Conservation (phyloP, 2,797 vertebrate species). For the Cercopithecus neglectus region DNA sequence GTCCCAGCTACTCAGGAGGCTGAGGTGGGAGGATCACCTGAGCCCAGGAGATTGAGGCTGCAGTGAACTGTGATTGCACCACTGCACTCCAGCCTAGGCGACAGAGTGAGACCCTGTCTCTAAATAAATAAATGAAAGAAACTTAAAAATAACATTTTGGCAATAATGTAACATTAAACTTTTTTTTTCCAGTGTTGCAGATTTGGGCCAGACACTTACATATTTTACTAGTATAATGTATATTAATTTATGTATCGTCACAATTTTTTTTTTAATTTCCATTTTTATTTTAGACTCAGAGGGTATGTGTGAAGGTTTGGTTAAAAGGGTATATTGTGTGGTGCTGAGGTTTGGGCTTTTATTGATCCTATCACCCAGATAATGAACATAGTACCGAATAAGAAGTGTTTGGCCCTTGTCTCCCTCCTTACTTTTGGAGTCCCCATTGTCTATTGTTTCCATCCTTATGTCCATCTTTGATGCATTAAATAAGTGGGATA, state of each 20-base stretch:
- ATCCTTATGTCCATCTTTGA: neutral
- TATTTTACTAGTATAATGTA: constrained; percentile 20
- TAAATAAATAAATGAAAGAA: neutral
- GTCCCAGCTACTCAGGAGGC: neutral
- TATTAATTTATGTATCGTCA: neutral
- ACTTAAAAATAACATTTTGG: constrained; percentile 32
- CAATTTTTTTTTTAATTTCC: neutral
- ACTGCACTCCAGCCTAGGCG: neutral
- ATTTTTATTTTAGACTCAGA: neutral
- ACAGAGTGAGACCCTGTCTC: neutral
- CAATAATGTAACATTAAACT: neutral
- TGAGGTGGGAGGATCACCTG: neutral
- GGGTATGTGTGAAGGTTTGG: neutral
- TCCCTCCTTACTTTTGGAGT: neutral
- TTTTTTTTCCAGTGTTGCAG: neutral
- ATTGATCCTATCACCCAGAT: neutral
- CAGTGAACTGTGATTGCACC: neutral
- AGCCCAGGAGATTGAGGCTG: neutral
- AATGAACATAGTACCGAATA: neutral
- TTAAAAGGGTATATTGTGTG: neutral
- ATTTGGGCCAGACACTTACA: neutral
- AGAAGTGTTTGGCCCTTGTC: neutral
- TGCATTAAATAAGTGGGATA: neutral
- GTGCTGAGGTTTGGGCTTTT: neutral
- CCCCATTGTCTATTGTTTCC: neutral